phyloP scores from a whole-genome alignment of 2,888 invertebrate genomes.

The Ecliptopera silaceata region DNA sequence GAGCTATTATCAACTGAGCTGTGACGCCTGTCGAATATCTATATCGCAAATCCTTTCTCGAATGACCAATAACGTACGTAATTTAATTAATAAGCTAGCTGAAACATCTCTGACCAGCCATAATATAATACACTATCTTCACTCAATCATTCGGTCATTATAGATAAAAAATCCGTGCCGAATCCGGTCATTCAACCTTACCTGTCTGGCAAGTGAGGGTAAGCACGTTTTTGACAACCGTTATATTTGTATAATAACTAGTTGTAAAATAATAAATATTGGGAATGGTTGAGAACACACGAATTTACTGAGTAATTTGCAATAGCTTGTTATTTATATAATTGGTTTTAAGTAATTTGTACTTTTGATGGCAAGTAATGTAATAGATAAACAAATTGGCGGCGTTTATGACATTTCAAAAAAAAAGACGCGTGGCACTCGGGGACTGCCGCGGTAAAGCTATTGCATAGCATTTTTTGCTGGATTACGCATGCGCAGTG shows the following conservation, averaged over 20 bases:
- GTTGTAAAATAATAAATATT: constrained; percentile 30
- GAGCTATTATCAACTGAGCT: too few species aligned
- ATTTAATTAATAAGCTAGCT: too few species aligned
- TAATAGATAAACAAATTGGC: too few species aligned
- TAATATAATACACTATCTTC: not conserved
- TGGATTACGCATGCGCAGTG: too few species aligned
- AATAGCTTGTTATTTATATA: not conserved
- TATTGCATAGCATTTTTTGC: too few species aligned
- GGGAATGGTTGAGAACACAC: not conserved
- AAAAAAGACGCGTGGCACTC: too few species aligned
- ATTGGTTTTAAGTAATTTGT: not conserved
- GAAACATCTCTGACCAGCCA: not conserved
- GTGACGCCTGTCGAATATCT: too few species aligned
- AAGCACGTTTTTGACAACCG: constrained; percentile 47
- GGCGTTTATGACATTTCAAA: too few species aligned
- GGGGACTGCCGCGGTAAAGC: too few species aligned
- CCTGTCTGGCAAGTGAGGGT: constrained; percentile 49
- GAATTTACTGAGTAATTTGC: constrained; percentile 1
- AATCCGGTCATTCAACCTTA: constrained; percentile 62
- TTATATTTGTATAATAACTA: constrained; percentile 45
- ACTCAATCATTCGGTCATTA: constrained; percentile 6
- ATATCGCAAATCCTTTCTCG: not conserved
- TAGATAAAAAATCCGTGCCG: constrained; percentile 42
- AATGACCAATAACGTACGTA: not conserved
- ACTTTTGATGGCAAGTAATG: not conserved